Base-by-base conservation (phyloP, 2,797 vertebrate genomes). In the Varecia variegata region DNA sequence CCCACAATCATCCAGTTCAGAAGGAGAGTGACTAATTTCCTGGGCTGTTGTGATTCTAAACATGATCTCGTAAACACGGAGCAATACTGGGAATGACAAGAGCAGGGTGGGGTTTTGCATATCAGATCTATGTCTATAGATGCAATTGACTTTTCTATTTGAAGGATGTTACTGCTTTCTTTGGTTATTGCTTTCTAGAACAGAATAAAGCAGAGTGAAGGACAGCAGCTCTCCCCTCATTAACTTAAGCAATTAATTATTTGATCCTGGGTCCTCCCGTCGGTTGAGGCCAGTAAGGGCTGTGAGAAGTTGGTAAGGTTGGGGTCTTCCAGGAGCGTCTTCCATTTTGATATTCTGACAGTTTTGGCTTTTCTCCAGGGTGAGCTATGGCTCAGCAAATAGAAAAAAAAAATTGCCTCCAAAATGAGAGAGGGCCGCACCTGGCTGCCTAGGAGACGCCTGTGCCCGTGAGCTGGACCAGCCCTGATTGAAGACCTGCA, bases 21-120 rank as follows among this genome's bases (percentile, higher is more conserved):
- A 30, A 47, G 94, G 20, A 73, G 25, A 43, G 1, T 14, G 52
- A 15, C 7, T 15, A 3, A 3, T 1, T 13, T 67, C 25, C 77
- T 40, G 35, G 32, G 25, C 45, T 7, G 11, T 0, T 9, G 25
- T 45, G 35, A 17, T 8, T 60, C 40, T 27, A 3, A n/a, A 11
- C 0, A 13, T 12, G 20, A 5, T 32, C 47, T 21, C 40, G 38
- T 0, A 4, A 21, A 35, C 17, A 2, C 17, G 0, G 14, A 30
- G 32, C 35, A 0, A 1, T 2, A 4, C 38, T 0, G 21, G 11
- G 25, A 30, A n/a, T 18, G 40, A 7, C 4, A 6, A n/a, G 45
- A 25, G 38, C 7, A 30, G n/a, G 3, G 11, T 0, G 8, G 60
- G 45, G 18, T 15, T n/a, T 14, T 35, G 38, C 6, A 0, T 12